Conservation (phyloP, 2,888 invertebrate genomes). For the Latrodectus hesperus region DNA sequence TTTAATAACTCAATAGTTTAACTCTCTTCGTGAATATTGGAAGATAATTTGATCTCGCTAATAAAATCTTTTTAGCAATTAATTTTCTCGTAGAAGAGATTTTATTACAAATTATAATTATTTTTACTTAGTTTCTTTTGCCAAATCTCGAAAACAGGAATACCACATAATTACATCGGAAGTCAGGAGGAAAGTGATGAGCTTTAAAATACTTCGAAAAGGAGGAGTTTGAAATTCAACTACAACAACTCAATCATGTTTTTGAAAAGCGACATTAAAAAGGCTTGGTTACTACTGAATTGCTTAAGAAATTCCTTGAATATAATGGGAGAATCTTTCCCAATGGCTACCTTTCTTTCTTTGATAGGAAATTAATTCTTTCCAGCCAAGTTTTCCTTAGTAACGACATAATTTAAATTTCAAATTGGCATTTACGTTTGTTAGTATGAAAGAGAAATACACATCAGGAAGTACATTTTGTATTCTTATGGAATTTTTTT, state of each 20-base stretch:
- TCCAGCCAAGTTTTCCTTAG: not conserved
- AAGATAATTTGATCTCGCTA: too few relatives aligned
- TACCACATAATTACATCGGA: constrained; percentile 48
- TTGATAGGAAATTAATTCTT: constrained; percentile 39
- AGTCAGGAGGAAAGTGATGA: constrained; percentile 31
- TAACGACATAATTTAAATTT: constrained; percentile 38
- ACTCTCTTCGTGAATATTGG: too few relatives aligned
- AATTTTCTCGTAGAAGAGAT: too few relatives aligned
- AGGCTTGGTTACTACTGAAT: constrained; percentile 38
- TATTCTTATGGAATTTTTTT: too few relatives aligned
- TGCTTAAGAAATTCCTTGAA: constrained; percentile 13
- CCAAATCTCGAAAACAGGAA: constrained; percentile 6
- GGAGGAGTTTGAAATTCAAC: constrained; percentile 45
- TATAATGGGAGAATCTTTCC: constrained; percentile 46
- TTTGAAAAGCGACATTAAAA: constrained; percentile 54
- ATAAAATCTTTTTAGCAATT: too few relatives aligned
- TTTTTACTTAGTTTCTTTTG: too few relatives aligned
- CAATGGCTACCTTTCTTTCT: not conserved
- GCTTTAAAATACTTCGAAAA: constrained; percentile 43
- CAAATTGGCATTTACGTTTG: constrained; percentile 34
- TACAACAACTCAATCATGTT: constrained; percentile 60
- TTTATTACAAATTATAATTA: too few relatives aligned
- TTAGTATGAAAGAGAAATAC: not conserved
- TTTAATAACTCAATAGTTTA: too few relatives aligned
- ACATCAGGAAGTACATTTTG: not conserved